These are phyloP conservation scores for Spongilla lacustris DNA, from an alignment of 37 sponge, comb jelly and placozoan species.

Conservation along the genomic window DNA sequence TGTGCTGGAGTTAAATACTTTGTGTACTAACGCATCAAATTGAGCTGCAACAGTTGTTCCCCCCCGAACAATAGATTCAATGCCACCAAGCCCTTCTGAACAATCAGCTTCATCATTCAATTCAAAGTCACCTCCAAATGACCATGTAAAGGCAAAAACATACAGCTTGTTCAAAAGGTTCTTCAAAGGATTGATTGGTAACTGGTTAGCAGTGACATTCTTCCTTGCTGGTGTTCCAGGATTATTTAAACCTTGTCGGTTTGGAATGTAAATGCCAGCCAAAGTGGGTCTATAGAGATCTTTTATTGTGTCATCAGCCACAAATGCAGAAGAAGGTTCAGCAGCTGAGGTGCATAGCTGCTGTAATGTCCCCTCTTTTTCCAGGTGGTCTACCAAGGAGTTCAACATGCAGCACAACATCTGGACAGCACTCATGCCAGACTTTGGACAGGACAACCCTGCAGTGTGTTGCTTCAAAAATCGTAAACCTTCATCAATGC, in stretches of 20 bases:
- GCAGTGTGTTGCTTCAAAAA: constrained; percentile 48
- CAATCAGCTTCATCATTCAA: constrained; percentile 6
- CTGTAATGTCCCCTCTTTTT: neutral
- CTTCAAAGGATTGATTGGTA: neutral
- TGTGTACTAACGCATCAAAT: constrained; percentile 77
- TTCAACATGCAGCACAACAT: constrained; percentile 49
- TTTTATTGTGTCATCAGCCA: neutral
- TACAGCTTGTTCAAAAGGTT: constrained; percentile 48
- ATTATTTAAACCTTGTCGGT: neutral
- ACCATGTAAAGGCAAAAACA: constrained; percentile 70
- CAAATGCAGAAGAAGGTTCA: neutral
- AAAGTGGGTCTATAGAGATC: neutral
- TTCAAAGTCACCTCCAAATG: constrained; percentile 76
- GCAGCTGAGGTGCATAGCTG: neutral
- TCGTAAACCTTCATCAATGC: constrained; percentile 53
- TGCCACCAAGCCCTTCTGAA: neutral
- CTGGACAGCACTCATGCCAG: constrained; percentile 39
- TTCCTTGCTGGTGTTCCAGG: neutral
- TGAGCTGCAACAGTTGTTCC: constrained; percentile 42
- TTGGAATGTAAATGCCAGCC: constrained; percentile 37
- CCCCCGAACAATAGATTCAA: constrained; percentile 25
- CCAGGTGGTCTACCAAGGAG: constrained; percentile 13
- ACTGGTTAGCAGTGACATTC: neutral
- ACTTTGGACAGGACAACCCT: constrained; percentile 18
- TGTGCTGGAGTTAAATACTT: constrained; percentile 49